Percentiles rank a stretch among this genome's conserved stretches.
These are phyloP conservation scores for Lepidocyrtoides sp. DNA, from an alignment of 2,888 invertebrate species.

Conservation along the genomic window DNA sequence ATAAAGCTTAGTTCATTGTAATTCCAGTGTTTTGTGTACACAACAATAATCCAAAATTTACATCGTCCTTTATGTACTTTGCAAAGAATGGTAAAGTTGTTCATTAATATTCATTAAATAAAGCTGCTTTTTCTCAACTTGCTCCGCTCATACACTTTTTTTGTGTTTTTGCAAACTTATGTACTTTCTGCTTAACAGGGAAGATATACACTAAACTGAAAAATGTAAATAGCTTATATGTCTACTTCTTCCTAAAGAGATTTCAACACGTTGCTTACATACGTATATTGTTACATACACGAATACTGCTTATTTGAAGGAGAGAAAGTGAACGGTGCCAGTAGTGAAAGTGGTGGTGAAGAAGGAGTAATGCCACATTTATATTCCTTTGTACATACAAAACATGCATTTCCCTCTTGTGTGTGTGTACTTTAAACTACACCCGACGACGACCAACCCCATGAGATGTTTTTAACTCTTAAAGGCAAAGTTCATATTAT, in stretches of 20 bases:
- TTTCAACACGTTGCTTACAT: neutral
- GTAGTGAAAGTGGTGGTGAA: neutral
- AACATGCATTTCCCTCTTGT: neutral
- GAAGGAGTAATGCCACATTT: neutral
- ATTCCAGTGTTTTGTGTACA: neutral
- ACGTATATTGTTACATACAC: neutral
- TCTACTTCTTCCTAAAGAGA: neutral
- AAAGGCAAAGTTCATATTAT: conserved; percentile 14
- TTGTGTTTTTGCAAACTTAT: neutral
- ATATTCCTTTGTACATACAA: conserved; percentile 6
- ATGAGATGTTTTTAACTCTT: conserved; percentile 3
- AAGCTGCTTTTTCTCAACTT: conserved; percentile 66
- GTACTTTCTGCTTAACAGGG: neutral
- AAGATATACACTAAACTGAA: neutral
- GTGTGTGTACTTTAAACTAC: neutral
- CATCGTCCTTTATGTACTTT: neutral
- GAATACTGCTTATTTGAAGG: neutral
- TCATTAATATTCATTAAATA: conserved; percentile 84
- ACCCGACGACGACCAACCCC: conserved; percentile 22
- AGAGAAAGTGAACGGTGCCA: neutral
- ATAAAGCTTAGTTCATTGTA: neutral
- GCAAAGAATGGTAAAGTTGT: conserved; percentile 44
- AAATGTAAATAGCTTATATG: neutral
- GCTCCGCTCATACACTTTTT: neutral
- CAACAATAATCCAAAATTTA: neutral